Evolutionary conservation across 2,888 invertebrate species (phyloP), one percentile per base, ranked within the genome.

Genomic region (Noctua janthina): DNA sequence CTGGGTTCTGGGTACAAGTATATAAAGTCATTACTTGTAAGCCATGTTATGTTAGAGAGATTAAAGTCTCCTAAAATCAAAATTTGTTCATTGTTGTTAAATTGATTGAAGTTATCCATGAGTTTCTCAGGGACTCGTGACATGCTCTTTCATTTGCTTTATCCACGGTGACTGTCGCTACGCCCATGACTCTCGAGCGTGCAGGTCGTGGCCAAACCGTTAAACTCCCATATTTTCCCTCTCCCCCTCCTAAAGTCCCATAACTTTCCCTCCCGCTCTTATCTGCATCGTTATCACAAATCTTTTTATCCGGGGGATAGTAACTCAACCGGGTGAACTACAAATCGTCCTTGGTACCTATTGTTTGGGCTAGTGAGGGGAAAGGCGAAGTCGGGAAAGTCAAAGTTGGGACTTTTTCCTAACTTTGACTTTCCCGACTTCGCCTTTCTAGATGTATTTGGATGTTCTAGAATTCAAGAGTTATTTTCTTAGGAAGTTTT

Each of bases 251-350:
- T 23, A 43, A 69, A 72, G 35, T 59, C 70, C 84, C 79, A 78
- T 84, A 87, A 78, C 72, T 84, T 70, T 79, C 71, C 51, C 29
- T 76, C 74, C 86, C 78, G 79, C 82, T 74, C 87, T 89, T 82
- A 82, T 84, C 89, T 78, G 79, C 79, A 87, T 89, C 89, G 90
- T 90, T 90, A 89, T 89, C 89, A 85, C 89, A 89, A 89, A 89
- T 89, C 89, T 89, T 90, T 89, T 89, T 80, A 87, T 90, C 89
- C 87, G 68, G 59, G 67, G 64, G 54, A 71, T 78, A 80, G 79
- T 88, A 74, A 82, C 86, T 82, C 88, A 84, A 69, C 69, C 84
- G 83, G 89, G 78, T 79, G 78, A 79, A 88, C 87, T 88, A 88
- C 88, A 90, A 88, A 88, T 88, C 90, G 88, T 90, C 56, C n/a